phyloP scores from a whole-genome alignment of 2,113 vertebrate species.

The Greenwoodochromis staneri region DNA sequence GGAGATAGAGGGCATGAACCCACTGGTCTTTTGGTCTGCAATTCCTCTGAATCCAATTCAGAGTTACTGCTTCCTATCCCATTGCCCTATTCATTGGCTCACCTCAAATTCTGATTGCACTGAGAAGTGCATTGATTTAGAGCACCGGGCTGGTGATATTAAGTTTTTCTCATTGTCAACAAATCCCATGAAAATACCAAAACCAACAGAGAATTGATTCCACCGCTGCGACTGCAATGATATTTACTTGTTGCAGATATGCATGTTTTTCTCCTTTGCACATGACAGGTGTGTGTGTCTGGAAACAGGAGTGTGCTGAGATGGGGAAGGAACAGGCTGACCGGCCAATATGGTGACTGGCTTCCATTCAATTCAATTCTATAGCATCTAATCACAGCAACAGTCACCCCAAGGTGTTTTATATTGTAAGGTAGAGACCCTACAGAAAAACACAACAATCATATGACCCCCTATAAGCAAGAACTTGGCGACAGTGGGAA shows the following conservation, averaged over 20 bases:
- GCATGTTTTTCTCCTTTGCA: neutral
- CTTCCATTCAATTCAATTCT: neutral
- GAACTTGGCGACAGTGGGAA: fast-evolving
- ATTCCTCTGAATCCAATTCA: conserved; percentile 50
- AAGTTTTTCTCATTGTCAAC: neutral
- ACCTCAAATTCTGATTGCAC: conserved; percentile 13
- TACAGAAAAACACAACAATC: neutral
- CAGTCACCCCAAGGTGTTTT: neutral
- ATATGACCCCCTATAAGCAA: fast-evolving
- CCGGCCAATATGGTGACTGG: neutral
- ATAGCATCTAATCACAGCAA: neutral
- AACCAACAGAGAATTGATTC: neutral
- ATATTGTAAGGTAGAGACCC: neutral
- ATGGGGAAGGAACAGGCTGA: neutral
- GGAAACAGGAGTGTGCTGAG: neutral
- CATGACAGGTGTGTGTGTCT: neutral
- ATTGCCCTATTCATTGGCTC: conserved; percentile 20
- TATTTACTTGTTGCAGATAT: neutral
- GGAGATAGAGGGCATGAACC: conserved; percentile 60
- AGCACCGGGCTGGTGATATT: neutral
- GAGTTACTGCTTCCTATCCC: conserved; percentile 25
- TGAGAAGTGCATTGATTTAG: conserved; percentile 25
- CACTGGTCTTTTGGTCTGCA: conserved; percentile 25
- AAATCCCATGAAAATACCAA: neutral
- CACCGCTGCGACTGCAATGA: neutral